Base-by-base conservation (phyloP, 1,140 invertebrate species). In the Heliothis subflexa region DNA sequence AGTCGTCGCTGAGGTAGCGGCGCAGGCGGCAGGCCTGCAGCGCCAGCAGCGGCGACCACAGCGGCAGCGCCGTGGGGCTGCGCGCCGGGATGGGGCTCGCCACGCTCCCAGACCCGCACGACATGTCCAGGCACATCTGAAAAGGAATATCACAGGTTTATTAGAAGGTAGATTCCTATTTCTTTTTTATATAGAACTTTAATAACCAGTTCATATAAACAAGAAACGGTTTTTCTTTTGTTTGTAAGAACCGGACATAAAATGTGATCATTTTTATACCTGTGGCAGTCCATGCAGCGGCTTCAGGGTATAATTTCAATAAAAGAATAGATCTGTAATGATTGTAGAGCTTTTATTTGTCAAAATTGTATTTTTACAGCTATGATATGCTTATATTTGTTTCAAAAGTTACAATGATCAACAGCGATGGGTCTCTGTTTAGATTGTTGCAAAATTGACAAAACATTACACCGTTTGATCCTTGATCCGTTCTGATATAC, bases 371-470 rank as follows among this genome's bases (percentile, higher is more conserved):
- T 95, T 95, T 95, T 97, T 97, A 97, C 96, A 97, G 96, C 96
- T 97, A 97, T 97, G 96, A 97, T 97, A 97, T 97, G 96, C 97
- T 97, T 97, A 96, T 96, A 96, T 96, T 97, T 96, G 95, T 96
- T 96, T 96, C 95, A 95, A 96, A 95, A 95, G 95, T 95, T 95
- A 96, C 95, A 95, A 91, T 95, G 91, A 90, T 90, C 91, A 95
- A 95, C 91, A 92, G 90, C 86, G 85, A 91, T 89, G 88, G 89
- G 80, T 90, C 83, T 92, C 83, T 87, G 79, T 89, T 81, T 71
- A 73, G 83, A 89, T 89, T 91, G 89, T 90, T 94, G 88, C 82
- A 88, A 88, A 94, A 93, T 94, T 94, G 93, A 94, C 93, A 87
- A 91, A 90, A 89, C 83, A 84, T 88, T 86, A 86, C 86, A 86